These are phyloP conservation scores for Danionella dracula DNA, from an alignment of 2,797 vertebrate genomes.

Conservation along the genomic window DNA sequence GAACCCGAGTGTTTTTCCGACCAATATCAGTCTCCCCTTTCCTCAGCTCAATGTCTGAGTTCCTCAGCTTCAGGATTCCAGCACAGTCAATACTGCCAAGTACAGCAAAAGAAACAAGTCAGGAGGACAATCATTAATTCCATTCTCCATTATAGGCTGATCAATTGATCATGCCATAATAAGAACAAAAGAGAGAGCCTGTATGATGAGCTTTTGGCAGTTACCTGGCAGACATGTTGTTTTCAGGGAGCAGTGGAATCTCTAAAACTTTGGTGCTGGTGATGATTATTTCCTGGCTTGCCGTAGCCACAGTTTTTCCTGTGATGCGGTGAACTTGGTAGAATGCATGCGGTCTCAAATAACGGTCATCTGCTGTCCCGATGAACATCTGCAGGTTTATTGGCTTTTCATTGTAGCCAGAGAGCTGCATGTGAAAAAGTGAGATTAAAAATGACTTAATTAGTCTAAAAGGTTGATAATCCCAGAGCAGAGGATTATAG, in stretches of 20 bases:
- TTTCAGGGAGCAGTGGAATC: conserved; percentile 96
- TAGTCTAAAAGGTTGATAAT: neutral
- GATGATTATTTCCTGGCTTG: conserved; percentile 93
- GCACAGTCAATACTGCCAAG: conserved; percentile 91
- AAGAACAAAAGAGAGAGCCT: conserved; percentile 26
- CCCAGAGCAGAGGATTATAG: neutral
- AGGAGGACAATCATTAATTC: too few species aligned
- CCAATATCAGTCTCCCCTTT: conserved; percentile 98
- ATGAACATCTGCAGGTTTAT: conserved; percentile 99
- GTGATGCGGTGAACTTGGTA: conserved; percentile 99
- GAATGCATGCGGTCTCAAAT: conserved; percentile 94
- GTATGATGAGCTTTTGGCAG: conserved; percentile 44
- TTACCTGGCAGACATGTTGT: conserved; percentile 96
- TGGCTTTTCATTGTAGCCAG: conserved; percentile 92
- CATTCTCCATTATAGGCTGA: too few species aligned
- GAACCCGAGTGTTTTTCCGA: conserved; percentile 95
- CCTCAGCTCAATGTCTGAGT: conserved; percentile 97
- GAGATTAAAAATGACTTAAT: neutral
- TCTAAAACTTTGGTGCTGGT: conserved; percentile 95
- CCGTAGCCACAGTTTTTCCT: conserved; percentile 95
- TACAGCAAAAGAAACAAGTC: conserved; percentile 3
- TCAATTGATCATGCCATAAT: too few species aligned
- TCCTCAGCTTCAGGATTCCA: conserved; percentile 95
- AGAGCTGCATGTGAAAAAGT: conserved; percentile 77
- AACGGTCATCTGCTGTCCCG: conserved; percentile 95